Base-by-base conservation (phyloP, 2,888 invertebrate species). In the Kryphioiulus occultus region DNA sequence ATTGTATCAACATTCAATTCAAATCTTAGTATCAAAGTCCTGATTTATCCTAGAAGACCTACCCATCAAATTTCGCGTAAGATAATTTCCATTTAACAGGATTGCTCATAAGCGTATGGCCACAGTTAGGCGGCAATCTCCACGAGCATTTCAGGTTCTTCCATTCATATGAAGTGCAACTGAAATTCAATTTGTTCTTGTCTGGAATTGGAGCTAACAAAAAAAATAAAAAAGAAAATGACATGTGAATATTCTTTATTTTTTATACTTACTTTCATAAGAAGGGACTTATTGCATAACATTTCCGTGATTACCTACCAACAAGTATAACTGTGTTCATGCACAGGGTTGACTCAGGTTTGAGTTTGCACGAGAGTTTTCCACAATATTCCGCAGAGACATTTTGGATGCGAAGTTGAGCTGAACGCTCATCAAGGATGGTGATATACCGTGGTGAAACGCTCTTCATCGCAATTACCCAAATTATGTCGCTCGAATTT, bases 401-500 rank as follows among this genome's bases (percentile, higher is more conserved):
- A 78, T 78, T 78, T 15, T 30, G 78, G 26, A 78, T 78, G 78
- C 78, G 78, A 78, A 78, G 78, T 78, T 78, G 78, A 22, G 30
- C 78, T 78, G 78, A 78, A 15, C 78, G 78, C 78, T 78, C 78
- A 78, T 78, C 30, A 30, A 78, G 22, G 26, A 78, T 30, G 78
- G 78, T 26, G 0, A 78, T 15, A 78, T 78, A 30, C 30, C 7
- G 26, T 15, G 30, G 30, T 15, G 26, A 3, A 26, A 78, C 30
- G 7, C 1, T 12, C 26, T 30, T 15, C 30, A 3, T 78, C 2
- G 78, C 26, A 78, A 78, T 78, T 17, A 26, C 17, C 78, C 78
- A 78, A 30, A 26, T 15, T 26, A 78, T 78, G 30, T 78, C 30
- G 15, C 78, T 78, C 7, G 78, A 26, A 78, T 78, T 78, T 26